These are phyloP conservation scores for Regulus satrapa DNA, from an alignment of 2,113 vertebrate genomes.

Conservation along the genomic window DNA sequence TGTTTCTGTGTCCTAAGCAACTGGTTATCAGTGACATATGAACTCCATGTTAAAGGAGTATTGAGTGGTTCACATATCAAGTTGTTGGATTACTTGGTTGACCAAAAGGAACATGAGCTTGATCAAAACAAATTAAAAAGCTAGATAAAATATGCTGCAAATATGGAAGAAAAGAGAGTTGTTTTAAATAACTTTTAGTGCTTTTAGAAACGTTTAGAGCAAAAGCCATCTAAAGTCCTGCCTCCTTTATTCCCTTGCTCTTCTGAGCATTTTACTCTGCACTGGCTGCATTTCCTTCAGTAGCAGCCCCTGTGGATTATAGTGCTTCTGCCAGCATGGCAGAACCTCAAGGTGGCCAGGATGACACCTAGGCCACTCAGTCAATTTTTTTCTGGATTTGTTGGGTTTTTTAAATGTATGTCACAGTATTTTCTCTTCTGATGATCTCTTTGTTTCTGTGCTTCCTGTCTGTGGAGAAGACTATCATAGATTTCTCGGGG, in stretches of 20 bases:
- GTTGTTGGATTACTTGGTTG: slow-evolving; percentile 17
- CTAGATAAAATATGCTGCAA: slow-evolving; percentile 40
- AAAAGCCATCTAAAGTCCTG: background rate
- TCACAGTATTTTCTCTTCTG: background rate
- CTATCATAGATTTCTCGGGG: background rate
- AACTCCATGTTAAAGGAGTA: background rate
- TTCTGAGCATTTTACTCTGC: background rate
- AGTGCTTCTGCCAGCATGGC: background rate
- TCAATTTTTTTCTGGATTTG: background rate
- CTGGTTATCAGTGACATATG: background rate
- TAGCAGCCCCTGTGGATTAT: background rate
- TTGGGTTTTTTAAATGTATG: background rate
- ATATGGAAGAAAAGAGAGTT: background rate
- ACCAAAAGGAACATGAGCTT: background rate
- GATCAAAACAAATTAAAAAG: slow-evolving; percentile 11
- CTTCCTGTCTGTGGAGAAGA: background rate
- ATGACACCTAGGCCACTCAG: background rate
- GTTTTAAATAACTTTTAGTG: background rate
- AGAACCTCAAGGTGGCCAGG: background rate
- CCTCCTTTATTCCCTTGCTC: background rate
- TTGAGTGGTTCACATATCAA: background rate
- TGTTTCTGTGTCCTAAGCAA: background rate
- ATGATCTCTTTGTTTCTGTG: background rate
- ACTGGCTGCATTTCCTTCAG: background rate
- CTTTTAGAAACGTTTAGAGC: background rate